Conservation (phyloP, 2,888 invertebrate genomes). For the Danaus chrysippus region DNA sequence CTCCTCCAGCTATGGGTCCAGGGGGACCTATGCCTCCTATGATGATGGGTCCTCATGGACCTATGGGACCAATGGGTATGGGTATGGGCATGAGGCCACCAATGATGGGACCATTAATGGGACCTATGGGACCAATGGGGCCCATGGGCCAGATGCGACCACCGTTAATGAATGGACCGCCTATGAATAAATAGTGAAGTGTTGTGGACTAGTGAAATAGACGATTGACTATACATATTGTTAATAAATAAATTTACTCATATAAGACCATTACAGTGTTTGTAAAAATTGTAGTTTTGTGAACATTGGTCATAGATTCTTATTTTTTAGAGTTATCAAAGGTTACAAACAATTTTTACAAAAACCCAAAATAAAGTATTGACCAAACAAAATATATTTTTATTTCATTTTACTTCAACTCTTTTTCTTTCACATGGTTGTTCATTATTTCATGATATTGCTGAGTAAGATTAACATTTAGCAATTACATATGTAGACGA, state of each 20-base stretch:
- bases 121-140: slow-evolving; percentile 81
- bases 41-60: slow-evolving; percentile 91
- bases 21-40: slow-evolving; percentile 87
- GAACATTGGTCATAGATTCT: no score
- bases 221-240: slow-evolving; percentile 7
- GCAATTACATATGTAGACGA: no score
- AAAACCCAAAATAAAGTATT: no score
- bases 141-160: slow-evolving; percentile 87
- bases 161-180: slow-evolving; percentile 85
- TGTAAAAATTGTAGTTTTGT: no score
- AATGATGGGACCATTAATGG: slow-evolving; percentile 83
- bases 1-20: slow-evolving; percentile 80
- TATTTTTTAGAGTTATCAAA: no score
- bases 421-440: no score
- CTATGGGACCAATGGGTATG: slow-evolving; percentile 82
- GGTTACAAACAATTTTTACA: no score
- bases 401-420: no score
- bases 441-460: no score
- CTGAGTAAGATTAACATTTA: no score
- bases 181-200: slow-evolving; percentile 73
- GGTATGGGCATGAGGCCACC: slow-evolving; percentile 82
- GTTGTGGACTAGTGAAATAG: slow-evolving; percentile 1
- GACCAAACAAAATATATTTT: no score
- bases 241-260: neutral
- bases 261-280: neutral